Evolutionary conservation across 2,113 vertebrate genomes (phyloP), one percentile per base, ranked within the genome.

Genomic region (Podarcis muralis): DNA sequence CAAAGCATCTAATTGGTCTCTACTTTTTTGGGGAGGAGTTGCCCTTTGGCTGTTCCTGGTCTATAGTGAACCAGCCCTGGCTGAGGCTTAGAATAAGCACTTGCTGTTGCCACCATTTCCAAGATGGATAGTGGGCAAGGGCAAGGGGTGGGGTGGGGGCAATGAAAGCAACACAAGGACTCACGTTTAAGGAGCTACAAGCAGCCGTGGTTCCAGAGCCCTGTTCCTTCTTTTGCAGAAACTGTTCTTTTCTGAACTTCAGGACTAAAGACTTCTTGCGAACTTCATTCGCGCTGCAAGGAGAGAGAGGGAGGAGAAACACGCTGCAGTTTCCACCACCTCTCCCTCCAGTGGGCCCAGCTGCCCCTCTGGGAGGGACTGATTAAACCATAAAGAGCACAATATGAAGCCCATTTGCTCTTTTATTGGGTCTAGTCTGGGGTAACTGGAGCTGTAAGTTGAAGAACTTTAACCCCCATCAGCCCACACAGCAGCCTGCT

Each of bases 211-310:
- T 99, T 90, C 99, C 99, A 0, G 99, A 98, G 1, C 99, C 97
- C 22, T 98, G 97, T 93, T 99, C 99, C 97, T 99, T 99, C 96
- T 99, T 99, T 0, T 95, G 98, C 83, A 99, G 99, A 81, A 99
- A 98, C 94, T 99, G 99, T 90, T 99, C 99, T 92, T 99, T 99
- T 85, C 98, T 98, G 93, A 99, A 99, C 95, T 99, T 99, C 89
- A 99, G 97, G 77, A 99, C 99, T 95, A 99, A 95, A 40, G 99
- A 99, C 91, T 99, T 99, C 95, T 99, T 97, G 86, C 99, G 98
- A 87, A 99, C 99, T 71, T 99, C 99, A 95, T 99, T 98, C 4
- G 99, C 99, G 88, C 99, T 99, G 92, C 8, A 8, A 69, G 23
- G 18, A 77, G 1, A 25, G 20, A 32, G 0, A 65, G 57, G 15